These are phyloP conservation scores for Otolemur crassicaudatus DNA, from an alignment of 2,797 vertebrate genomes.

Conservation along the genomic window DNA sequence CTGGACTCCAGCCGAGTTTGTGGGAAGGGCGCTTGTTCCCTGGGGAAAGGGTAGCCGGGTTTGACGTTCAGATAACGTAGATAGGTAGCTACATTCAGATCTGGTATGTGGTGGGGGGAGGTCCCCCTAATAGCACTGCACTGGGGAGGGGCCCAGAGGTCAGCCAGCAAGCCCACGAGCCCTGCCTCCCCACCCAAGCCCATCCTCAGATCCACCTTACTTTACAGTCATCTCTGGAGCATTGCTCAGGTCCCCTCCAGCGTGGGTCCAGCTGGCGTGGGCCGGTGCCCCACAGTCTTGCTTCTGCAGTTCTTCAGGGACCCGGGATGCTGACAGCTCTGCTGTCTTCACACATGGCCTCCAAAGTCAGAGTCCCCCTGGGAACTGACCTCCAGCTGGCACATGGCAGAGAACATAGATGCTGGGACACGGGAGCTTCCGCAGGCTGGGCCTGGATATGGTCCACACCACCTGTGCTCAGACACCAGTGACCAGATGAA, in stretches of 20 bases:
- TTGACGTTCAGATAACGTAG: not conserved
- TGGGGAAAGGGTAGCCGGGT: not conserved
- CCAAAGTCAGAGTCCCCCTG: not conserved
- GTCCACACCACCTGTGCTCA: not conserved
- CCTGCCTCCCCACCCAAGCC: too few relatives aligned
- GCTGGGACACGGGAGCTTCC: not conserved
- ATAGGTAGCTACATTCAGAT: not conserved
- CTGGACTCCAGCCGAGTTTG: not conserved
- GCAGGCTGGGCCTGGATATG: not conserved
- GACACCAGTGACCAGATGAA: not conserved
- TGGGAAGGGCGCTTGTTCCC: too few relatives aligned
- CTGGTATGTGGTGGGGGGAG: fast-evolving
- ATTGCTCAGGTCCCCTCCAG: fast-evolving
- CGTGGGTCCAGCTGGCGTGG: not conserved
- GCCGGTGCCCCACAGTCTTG: not conserved
- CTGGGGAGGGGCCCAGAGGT: not conserved
- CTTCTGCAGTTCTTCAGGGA: not conserved
- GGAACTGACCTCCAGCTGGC: not conserved
- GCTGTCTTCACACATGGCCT: not conserved
- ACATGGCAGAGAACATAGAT: not conserved
- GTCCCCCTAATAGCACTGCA: fast-evolving
- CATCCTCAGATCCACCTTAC: not conserved
- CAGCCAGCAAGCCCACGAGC: not conserved
- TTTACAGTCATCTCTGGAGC: not conserved
- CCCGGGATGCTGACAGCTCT: not conserved